phyloP scores from a whole-genome alignment of 2,888 invertebrate species.

The Pollenia labialis region DNA sequence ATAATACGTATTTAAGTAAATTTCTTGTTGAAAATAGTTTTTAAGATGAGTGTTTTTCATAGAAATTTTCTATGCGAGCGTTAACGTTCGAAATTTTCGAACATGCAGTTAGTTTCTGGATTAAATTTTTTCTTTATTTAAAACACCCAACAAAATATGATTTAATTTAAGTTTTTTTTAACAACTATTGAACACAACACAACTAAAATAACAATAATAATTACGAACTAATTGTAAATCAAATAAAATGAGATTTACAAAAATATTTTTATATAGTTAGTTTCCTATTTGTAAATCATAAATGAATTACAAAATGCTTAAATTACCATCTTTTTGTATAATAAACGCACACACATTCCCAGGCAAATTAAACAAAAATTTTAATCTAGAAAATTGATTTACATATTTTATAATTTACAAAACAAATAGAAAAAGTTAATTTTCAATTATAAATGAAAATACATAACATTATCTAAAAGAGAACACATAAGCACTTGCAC shows the following conservation, averaged over 20 bases:
- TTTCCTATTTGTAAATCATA: conserved; percentile 24
- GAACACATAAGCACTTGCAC: neutral
- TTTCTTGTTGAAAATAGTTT: no score
- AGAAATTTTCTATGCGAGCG: no score
- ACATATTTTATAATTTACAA: conserved; percentile 47
- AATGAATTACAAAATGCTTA: conserved; percentile 3
- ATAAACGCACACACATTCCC: neutral
- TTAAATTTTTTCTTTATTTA: no score
- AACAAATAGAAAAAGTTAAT: conserved; percentile 42
- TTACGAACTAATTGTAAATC: neutral
- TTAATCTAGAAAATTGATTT: conserved; percentile 48
- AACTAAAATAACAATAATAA: neutral
- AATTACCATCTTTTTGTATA: neutral
- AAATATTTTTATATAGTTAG: neutral
- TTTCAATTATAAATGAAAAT: conserved; percentile 58
- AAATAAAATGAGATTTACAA: neutral
- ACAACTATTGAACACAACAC: conserved; percentile 5
- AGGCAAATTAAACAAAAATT: neutral
- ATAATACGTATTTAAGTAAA: no score
- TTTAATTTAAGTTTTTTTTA: neutral
- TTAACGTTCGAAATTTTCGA: no score
- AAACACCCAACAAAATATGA: conserved; percentile 22
- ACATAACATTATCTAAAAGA: conserved; percentile 32
- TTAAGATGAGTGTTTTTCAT: no score
- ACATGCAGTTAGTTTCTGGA: no score